phyloP scores from a whole-genome alignment of 2,113 vertebrate genomes.

The Chaenogobius annularis region DNA sequence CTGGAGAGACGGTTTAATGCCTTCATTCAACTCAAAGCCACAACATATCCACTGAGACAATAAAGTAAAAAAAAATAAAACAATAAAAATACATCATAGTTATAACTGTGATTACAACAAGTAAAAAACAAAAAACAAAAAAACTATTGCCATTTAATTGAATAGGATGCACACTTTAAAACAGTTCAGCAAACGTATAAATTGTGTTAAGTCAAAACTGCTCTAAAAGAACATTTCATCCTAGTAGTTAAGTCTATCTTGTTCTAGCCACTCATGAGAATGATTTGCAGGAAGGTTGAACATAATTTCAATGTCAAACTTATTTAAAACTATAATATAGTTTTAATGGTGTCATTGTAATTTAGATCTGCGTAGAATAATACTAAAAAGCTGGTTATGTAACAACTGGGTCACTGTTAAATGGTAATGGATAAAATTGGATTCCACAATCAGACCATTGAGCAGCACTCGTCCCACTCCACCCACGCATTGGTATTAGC shows the following conservation, averaged over 20 bases:
- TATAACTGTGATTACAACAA: no score
- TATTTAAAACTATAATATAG: not conserved
- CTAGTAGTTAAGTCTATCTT: not conserved
- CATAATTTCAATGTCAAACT: not conserved
- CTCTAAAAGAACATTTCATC: not conserved
- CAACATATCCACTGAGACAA: no score
- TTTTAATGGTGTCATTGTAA: not conserved
- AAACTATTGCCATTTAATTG: no score
- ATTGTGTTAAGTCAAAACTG: not conserved
- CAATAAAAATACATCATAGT: no score
- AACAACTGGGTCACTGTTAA: not conserved
- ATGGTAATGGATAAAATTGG: constrained; percentile 2
- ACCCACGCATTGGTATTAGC: not conserved
- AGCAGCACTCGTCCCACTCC: not conserved
- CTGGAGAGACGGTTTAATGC: no score
- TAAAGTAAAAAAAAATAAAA: no score
- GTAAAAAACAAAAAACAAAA: no score
- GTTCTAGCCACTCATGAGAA: not conserved
- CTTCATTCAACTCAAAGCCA: no score
- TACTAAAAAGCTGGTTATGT: not conserved
- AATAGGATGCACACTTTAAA: no score
- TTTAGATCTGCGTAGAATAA: not conserved
- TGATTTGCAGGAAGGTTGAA: not conserved
- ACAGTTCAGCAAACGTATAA: no score
- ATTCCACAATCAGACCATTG: not conserved